phyloP scores from a whole-genome alignment of 2,797 vertebrate species.

The Astyanax mexicanus region DNA sequence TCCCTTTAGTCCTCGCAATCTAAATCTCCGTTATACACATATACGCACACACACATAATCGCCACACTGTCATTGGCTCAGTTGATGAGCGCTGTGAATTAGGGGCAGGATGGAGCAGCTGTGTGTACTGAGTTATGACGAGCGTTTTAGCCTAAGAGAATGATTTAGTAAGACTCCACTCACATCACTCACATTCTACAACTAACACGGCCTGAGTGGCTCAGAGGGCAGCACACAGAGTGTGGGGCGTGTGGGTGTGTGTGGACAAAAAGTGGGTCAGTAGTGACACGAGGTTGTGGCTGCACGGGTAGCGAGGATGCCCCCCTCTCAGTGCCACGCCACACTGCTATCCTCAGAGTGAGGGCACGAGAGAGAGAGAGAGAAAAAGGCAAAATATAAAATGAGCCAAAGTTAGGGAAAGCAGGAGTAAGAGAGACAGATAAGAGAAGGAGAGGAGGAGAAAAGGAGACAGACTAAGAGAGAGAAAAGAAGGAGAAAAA shows the following conservation, averaged over 20 bases:
- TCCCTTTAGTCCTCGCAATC: not conserved
- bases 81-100: not conserved
- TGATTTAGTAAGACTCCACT: slow-evolving; percentile 28
- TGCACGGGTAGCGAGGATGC: slow-evolving; percentile 14
- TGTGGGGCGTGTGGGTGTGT: slow-evolving; percentile 12
- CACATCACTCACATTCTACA: slow-evolving; percentile 9
- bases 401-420: no score
- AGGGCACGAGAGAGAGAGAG: not conserved
- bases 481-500: not conserved
- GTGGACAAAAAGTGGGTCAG: slow-evolving; percentile 47
- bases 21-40: not conserved
- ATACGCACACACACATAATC: not conserved
- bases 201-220: slow-evolving; percentile 28
- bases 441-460: no score
- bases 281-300: slow-evolving; percentile 42
- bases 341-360: not conserved
- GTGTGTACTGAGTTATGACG: slow-evolving; percentile 8
- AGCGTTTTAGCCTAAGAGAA: slow-evolving; percentile 37
- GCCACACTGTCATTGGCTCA: not conserved
- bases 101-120: slow-evolving; percentile 9
- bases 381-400: no score
- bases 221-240: slow-evolving; percentile 7
- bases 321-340: not conserved
- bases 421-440: no score
- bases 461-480: not conserved